Percentiles rank a stretch among this genome's conserved stretches.
Conservation (phyloP, 64 coral and sea anemone species). For the Anthopleura sola region DNA sequence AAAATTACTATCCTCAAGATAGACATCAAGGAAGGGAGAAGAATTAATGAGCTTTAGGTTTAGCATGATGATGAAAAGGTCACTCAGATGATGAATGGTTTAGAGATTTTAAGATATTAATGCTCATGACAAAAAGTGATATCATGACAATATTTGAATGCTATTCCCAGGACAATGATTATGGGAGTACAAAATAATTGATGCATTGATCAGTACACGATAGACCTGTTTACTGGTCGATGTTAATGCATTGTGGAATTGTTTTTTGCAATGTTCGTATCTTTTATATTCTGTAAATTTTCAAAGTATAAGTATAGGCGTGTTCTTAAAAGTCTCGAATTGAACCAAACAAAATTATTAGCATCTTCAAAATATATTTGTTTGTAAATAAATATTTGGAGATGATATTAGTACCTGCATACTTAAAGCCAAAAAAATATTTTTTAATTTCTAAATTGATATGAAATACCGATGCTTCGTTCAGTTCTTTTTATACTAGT, state of each 20-base stretch:
- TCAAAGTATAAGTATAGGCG: not conserved
- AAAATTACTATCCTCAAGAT: not conserved
- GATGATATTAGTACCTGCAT: not conserved
- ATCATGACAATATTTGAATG: not conserved
- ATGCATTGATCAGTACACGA: not conserved
- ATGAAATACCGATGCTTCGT: not conserved
- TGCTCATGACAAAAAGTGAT: not conserved
- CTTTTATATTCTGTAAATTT: constrained; percentile 19
- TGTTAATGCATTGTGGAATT: constrained; percentile 6
- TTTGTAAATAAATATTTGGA: constrained; percentile 17
- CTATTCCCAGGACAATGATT: constrained; percentile 1
- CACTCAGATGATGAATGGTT: not conserved
- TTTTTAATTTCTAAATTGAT: constrained; percentile 12
- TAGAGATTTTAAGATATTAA: not conserved
- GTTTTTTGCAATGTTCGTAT: constrained; percentile 12
- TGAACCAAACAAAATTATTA: not conserved
- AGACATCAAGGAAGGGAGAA: not conserved
- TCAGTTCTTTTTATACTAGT: constrained; percentile 4
- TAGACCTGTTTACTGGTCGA: not conserved
- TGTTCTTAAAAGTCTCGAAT: constrained; percentile 4
- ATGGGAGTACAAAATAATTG: not conserved
- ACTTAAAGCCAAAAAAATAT: not conserved
- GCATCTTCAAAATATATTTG: constrained; percentile 9
- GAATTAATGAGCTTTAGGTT: not conserved
- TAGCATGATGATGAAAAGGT: not conserved